phyloP scores from a whole-genome alignment of 2,888 invertebrate genomes.

The Mellilla xanthometata region DNA sequence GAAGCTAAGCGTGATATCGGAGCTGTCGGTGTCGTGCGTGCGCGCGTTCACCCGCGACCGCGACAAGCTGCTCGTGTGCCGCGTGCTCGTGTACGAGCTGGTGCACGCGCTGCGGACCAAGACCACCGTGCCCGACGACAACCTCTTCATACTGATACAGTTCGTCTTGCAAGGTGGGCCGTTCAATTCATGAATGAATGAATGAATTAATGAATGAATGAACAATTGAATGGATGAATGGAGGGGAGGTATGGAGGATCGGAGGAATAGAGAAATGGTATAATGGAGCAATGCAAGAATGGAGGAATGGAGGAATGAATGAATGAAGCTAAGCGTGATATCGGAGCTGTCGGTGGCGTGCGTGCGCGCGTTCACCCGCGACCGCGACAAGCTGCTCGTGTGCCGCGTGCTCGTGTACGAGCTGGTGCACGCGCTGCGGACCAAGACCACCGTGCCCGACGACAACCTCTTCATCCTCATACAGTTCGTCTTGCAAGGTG shows the following conservation, averaged over 20 bases:
- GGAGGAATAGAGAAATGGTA: no score
- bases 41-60: slow-evolving; percentile 95
- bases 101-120: slow-evolving; percentile 98
- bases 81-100: slow-evolving; percentile 96
- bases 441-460: slow-evolving; percentile 97
- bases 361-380: slow-evolving; percentile 94
- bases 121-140: slow-evolving; percentile 95
- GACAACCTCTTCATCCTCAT: slow-evolving; percentile 96
- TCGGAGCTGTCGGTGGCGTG: slow-evolving; percentile 95
- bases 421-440: slow-evolving; percentile 96
- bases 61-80: slow-evolving; percentile 95
- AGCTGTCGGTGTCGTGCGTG: slow-evolving; percentile 95
- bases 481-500: slow-evolving; percentile 91
- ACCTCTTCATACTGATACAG: slow-evolving; percentile 94
- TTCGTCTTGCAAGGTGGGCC: slow-evolving; percentile 89
- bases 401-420: slow-evolving; percentile 97
- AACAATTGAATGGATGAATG: no score
- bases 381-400: slow-evolving; percentile 96
- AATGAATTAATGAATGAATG: no score
- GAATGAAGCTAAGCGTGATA: slow-evolving; percentile 90
- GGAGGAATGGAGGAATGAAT: no score
- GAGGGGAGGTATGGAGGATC: no score
- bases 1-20: slow-evolving; percentile 90
- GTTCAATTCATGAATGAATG: no score
- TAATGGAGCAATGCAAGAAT: no score